Evolutionary conservation across 2,888 invertebrate species (phyloP).

Genomic region (Lapara coniferarum): DNA sequence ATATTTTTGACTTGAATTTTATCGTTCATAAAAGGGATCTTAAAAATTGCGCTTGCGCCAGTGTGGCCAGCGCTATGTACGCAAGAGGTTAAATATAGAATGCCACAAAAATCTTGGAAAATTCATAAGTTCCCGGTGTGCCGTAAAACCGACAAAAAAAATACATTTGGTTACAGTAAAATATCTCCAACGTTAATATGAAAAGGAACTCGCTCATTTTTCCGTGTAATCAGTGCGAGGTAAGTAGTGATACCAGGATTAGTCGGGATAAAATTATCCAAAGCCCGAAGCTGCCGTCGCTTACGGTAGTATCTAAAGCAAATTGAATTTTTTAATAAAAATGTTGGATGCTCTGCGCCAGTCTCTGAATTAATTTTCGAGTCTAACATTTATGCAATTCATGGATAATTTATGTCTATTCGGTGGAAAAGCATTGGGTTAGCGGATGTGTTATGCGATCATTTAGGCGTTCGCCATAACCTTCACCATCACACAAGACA

Average conservation of each 20-base stretch:
- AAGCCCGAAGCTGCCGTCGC: constrained; percentile 35
- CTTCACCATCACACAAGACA: too few species aligned
- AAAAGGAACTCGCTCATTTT: constrained; percentile 37
- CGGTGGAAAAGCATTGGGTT: too few species aligned
- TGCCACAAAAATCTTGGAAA: constrained; percentile 29
- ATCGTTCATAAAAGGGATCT: constrained; percentile 26
- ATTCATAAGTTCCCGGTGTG: constrained; percentile 35
- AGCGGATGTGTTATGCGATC: too few species aligned
- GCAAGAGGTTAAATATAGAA: too few species aligned
- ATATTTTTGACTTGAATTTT: constrained; percentile 17
- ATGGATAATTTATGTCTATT: not conserved
- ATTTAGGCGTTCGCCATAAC: too few species aligned
- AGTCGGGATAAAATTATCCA: constrained; percentile 52
- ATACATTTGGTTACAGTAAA: constrained; percentile 31
- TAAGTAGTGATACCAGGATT: constrained; percentile 56
- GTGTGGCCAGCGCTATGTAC: too few species aligned
- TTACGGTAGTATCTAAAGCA: constrained; percentile 29
- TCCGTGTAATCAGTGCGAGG: constrained; percentile 49
- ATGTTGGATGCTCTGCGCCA: constrained; percentile 27
- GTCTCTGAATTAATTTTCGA: constrained; percentile 38
- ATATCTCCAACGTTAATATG: constrained; percentile 34
- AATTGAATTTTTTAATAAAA: constrained; percentile 54
- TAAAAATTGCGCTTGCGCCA: too few species aligned
- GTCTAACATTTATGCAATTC: constrained; percentile 8
- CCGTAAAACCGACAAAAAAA: constrained; percentile 33